A percentile compares a stretch with the other conserved stretches of the same genome.
phyloP scores from a whole-genome alignment of 2,113 vertebrate species.

The Elephantulus edwardii region DNA sequence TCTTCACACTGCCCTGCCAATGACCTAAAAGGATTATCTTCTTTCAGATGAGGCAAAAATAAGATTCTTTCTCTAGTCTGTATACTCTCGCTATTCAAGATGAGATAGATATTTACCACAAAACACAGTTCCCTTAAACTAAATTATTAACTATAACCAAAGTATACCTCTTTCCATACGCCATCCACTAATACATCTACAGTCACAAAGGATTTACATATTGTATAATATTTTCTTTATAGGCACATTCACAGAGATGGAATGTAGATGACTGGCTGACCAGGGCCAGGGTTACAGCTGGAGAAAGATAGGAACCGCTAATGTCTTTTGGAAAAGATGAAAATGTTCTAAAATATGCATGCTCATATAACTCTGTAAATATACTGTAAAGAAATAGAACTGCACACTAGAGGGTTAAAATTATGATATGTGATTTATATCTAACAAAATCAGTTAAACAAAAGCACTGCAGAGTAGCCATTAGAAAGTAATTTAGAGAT shows the following conservation, averaged over 20 bases:
- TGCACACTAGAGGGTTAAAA: neutral
- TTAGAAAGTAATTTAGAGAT: neutral
- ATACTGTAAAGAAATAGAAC: neutral
- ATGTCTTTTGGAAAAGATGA: neutral
- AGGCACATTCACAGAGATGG: neutral
- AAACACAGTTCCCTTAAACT: neutral
- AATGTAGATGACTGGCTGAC: neutral
- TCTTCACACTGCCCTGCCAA: constrained; percentile 4
- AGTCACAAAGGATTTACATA: neutral
- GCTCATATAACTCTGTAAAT: neutral
- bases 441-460: neutral
- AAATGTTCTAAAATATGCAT: constrained; percentile 8
- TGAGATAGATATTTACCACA: neutral
- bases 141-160: neutral
- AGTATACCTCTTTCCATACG: neutral
- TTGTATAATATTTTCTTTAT: neutral
- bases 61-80: neutral
- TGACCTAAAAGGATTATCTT: neutral
- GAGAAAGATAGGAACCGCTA: neutral
- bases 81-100: constrained; percentile 3
- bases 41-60: neutral
- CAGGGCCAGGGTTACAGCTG: neutral
- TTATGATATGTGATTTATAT: neutral
- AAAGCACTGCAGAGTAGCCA: neutral
- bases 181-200: too few species aligned